Evolutionary conservation across 2,113 vertebrate genomes (phyloP).

Genomic region (Apodemus sylvaticus): DNA sequence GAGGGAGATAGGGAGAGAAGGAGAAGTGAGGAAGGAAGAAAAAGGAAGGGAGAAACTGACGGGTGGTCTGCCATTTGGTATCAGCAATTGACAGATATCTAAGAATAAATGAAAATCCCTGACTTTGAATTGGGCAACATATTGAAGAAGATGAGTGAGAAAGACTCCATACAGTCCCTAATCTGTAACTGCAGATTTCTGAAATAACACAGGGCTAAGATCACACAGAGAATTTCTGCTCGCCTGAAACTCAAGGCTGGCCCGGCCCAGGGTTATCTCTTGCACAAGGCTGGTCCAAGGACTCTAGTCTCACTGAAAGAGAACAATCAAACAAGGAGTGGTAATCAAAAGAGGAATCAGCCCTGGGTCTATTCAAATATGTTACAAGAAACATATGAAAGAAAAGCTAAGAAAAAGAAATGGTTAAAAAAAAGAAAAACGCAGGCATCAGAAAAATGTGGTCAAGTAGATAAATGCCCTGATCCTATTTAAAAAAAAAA

Average conservation of each 20-base stretch:
- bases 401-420: conserved; percentile 7
- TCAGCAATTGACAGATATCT: background rate
- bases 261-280: background rate
- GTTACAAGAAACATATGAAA: conserved; percentile 14
- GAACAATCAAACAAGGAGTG: background rate
- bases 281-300: background rate
- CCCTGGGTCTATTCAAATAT: background rate
- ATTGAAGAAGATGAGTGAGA: background rate
- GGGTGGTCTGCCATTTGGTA: background rate
- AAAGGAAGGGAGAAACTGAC: background rate
- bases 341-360: background rate
- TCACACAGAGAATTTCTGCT: background rate
- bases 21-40: background rate
- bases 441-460: conserved; percentile 16
- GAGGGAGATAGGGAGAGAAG: background rate
- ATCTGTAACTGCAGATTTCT: background rate
- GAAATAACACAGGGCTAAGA: background rate
- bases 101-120: background rate
- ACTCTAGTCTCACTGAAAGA: background rate
- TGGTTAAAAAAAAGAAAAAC: background rate
- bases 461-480: conserved; percentile 24
- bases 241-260: background rate
- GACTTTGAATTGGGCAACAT: background rate
- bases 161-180: background rate
- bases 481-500: conserved; percentile 15